Evolutionary conservation across 2,797 vertebrate genomes (phyloP), one percentile per base, ranked within the genome.

Genomic region (Mormyrops attenuatus): DNA sequence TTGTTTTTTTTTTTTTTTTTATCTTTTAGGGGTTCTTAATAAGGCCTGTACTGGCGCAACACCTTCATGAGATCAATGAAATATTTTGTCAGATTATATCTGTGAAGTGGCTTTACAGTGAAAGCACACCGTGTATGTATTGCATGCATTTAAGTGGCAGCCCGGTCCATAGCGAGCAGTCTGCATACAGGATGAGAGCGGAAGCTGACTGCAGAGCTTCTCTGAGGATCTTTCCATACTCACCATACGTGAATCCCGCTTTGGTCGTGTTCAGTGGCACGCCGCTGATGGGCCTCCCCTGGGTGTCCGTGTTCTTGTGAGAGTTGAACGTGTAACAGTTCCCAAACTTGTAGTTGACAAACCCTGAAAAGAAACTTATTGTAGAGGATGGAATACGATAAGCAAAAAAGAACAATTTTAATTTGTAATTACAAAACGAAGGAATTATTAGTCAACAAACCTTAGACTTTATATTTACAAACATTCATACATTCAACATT

Each of bases 291-390:
- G 90, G 66, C 20, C 50, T 89, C 30, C 90, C 92, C 26, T 84
- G 69, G 57, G 90, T 82, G 60, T 92, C 92, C 9, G 82, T 89
- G 4, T 90, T 26, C 44, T 91, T 92, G 89, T 89, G 92, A 57
- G 92, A 92, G 80, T 92, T 92, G 87, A 92, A 92, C 4, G 92
- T 92, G 90, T 92, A 92, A 52, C 92, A 92, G 60, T 92, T 92
- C 1, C 92, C 92, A 88, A 92, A 92, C 66, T 92, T 92, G 87
- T 92, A 92, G 84, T 92, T 92, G 73, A 92, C 90, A 49, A 92
- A 92, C 30, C 85, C 89, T 60, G 92, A 92, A 73, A 92, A 92
- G 30, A 47, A 92, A 69, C 92, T 92, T 69, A 8, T 87, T 13
- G 55, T 49, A 88, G 44, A n/a, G 26, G 77, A 84, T 41, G 86